Evolutionary conservation across 2,888 invertebrate species (phyloP), one percentile per base, ranked within the genome.

Genomic region (Rapana venosa): DNA sequence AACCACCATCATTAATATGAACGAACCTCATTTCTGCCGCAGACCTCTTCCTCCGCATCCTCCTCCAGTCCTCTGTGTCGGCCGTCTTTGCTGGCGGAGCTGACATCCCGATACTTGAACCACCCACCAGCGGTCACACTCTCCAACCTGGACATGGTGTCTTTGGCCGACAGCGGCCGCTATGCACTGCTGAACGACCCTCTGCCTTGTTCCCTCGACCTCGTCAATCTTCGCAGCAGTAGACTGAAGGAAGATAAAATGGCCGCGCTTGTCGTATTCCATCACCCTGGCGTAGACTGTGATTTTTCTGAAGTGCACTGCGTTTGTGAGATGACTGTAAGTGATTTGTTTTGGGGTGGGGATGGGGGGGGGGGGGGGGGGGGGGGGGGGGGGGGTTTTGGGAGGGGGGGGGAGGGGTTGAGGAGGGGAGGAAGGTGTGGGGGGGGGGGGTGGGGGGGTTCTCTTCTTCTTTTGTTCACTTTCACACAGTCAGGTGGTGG

Each of bases 71-170:
- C 89, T 90, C 88, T 79, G 11, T 92, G 92, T 61, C 88, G 87
- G 26, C 92, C 92, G 26, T 92, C 93, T 20, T 30, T 89, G 26
- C 84, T 92, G 88, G 91, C 92, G 79, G 90, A 91, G 35, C 88
- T 92, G 66, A 35, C 92, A 58, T 92, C 92, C 0, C 83, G 91
- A 83, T 90, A 90, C 74, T 86, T 93, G 70, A 92, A 90, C 89
- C 90, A 92, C 74, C 93, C 92, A 20, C 88, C 91, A 17, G 89
- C 88, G 11, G 87, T 88, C 26, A 89, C 66, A 1, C 86, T 88
- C 30, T 86, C 86, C 26, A 32, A 88, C 35, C 74, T 87, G 77
- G 79, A 58, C 32, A 79, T 32, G n/a, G 15, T 26, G n/a, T 74
- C 83, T 11, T 2, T 88, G 35, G 56, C 35, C 11, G 58, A 74